Evolutionary conservation across 2,888 invertebrate species (phyloP).

Genomic region (Plebejus melissa): DNA sequence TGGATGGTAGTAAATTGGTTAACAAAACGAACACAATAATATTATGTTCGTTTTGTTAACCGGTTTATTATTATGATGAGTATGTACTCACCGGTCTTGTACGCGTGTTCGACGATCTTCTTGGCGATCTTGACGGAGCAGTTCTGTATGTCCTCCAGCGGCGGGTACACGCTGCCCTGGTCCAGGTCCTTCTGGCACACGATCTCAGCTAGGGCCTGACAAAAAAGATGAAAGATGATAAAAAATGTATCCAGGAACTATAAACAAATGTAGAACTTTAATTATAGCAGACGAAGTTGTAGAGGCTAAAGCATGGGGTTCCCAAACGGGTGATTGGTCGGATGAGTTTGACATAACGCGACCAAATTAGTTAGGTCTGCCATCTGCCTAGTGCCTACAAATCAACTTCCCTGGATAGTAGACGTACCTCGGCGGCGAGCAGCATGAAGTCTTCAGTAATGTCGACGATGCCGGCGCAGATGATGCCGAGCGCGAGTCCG

Average conservation of each 20-base stretch:
- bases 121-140: constrained; percentile 94
- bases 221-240: constrained; percentile 32
- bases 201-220: constrained; percentile 86
- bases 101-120: constrained; percentile 89
- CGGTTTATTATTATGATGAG: not conserved
- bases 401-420: no score
- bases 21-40: not conserved
- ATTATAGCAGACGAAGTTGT: no score
- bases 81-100: constrained; percentile 80
- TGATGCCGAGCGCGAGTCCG: constrained; percentile 94
- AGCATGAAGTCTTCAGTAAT: constrained; percentile 96
- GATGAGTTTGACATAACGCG: no score
- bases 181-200: constrained; percentile 90
- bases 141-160: constrained; percentile 88
- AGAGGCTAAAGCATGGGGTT: no score
- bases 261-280: no score
- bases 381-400: no score
- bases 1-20: not conserved
- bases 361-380: no score
- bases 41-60: no score
- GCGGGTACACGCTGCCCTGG: constrained; percentile 94
- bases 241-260: no score
- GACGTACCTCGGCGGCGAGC: constrained; percentile 88
- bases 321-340: no score
- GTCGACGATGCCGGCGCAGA: constrained; percentile 92